Conservation (phyloP, 2,113 vertebrate genomes). For the Cranoglanis bouderius region DNA sequence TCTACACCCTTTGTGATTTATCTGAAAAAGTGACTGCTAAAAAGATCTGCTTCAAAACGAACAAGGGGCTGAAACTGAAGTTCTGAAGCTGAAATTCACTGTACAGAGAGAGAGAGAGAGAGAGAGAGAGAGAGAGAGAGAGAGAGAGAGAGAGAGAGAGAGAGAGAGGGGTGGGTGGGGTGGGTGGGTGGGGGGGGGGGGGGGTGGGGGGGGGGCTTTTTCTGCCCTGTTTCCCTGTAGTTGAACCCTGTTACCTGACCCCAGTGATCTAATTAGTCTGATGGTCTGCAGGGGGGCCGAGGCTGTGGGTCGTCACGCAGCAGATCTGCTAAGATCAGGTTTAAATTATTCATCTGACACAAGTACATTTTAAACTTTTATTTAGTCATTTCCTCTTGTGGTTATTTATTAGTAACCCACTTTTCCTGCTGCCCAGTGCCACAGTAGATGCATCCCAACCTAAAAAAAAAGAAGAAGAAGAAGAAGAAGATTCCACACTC, state of each 20-base stretch:
- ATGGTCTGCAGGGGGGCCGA: not conserved
- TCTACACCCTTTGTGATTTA: not conserved
- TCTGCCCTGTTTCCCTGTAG: conserved; percentile 28
- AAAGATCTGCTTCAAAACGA: not conserved
- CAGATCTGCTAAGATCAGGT: conserved; percentile 7
- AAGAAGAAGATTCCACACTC: not conserved
- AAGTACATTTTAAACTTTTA: conserved; percentile 32
- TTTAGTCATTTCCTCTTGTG: conserved; percentile 16
- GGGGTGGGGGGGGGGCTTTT: not conserved
- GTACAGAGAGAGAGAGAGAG: not conserved
- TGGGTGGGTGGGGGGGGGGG: not conserved
- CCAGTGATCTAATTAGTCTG: conserved; percentile 41
- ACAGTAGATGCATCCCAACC: not conserved
- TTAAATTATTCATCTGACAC: conserved; percentile 29
- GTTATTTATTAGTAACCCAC: conserved; percentile 19
- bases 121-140: not conserved
- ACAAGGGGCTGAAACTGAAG: no score
- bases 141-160: no score
- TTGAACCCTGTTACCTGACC: conserved; percentile 40
- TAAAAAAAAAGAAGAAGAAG: not conserved
- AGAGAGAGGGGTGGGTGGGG: no score
- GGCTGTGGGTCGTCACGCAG: not conserved
- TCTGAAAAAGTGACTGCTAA: not conserved
- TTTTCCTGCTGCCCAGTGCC: not conserved
- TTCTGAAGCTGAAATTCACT: no score